These are phyloP conservation scores for Pantherophis alleghaniensis DNA, from an alignment of 2,797 vertebrate genomes.

Conservation along the genomic window DNA sequence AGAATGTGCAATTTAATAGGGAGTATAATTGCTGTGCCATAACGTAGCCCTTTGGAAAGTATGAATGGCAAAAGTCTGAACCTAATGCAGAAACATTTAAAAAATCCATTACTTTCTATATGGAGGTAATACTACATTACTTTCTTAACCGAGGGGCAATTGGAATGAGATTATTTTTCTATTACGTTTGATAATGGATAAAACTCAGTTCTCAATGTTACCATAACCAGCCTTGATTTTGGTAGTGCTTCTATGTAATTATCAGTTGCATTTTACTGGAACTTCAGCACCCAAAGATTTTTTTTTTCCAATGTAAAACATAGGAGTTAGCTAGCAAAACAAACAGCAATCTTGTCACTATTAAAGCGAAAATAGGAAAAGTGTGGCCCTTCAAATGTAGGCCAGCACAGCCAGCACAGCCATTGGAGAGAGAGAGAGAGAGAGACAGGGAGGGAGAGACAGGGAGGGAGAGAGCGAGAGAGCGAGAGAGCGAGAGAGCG, in stretches of 20 bases:
- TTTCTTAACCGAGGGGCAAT: not conserved
- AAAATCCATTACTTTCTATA: not conserved
- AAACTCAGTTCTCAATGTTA: not conserved
- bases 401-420: not conserved
- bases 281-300: not conserved
- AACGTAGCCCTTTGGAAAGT: not conserved
- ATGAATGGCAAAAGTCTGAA: not conserved
- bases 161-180: not conserved
- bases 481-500: too few species aligned
- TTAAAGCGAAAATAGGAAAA: not conserved
- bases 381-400: not conserved
- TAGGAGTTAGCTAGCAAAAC: not conserved
- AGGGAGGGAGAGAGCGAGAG: too few species aligned
- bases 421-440: not conserved
- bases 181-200: not conserved
- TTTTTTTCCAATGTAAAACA: not conserved
- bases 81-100: not conserved
- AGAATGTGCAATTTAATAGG: not conserved
- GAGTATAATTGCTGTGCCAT: not conserved
- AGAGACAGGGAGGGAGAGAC: too few species aligned
- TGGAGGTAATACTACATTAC: not conserved
- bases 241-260: not conserved
- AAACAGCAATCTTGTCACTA: not conserved
- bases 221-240: not conserved
- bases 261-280: not conserved